Percentiles rank a stretch among this genome's conserved stretches.
These are phyloP conservation scores for Macrobrachium nipponense DNA, from an alignment of 1,140 invertebrate genomes.

Conservation along the genomic window DNA sequence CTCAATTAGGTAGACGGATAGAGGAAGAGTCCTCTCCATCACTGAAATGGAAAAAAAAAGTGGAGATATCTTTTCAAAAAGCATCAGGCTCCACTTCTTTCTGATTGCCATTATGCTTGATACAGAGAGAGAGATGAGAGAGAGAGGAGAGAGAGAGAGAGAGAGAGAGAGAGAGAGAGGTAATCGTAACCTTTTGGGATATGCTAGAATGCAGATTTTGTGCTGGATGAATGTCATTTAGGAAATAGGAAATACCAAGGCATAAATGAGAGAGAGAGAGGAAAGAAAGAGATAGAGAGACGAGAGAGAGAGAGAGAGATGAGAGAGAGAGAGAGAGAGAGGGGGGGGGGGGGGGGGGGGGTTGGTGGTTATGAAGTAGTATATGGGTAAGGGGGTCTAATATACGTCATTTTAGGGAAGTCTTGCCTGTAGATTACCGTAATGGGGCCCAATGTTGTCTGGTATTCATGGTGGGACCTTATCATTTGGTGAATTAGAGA, in stretches of 20 bases:
- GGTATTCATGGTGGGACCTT: conserved; percentile 49
- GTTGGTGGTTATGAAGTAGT: background rate
- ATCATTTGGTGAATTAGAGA: conserved; percentile 47
- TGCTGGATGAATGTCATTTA: too few species aligned
- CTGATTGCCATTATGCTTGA: too few species aligned
- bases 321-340: conserved; percentile 10
- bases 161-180: conserved; percentile 9
- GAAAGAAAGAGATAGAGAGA: conserved; percentile 15
- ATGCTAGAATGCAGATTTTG: too few species aligned
- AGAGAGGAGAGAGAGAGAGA: background rate
- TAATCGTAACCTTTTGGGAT: too few species aligned
- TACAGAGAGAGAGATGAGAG: background rate
- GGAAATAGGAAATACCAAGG: too few species aligned
- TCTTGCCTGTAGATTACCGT: conserved; percentile 25
- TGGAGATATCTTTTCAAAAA: too few species aligned
- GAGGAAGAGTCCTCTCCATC: too few species aligned
- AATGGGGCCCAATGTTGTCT: conserved; percentile 30
- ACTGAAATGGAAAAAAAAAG: too few species aligned
- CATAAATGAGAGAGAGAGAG: background rate
- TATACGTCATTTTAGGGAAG: conserved; percentile 20
- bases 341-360: too few species aligned
- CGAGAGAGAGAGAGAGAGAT: background rate
- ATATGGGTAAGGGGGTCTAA: background rate
- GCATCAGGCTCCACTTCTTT: too few species aligned
- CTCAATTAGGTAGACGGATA: too few species aligned